Percentiles rank a stretch among this genome's conserved stretches.
These are phyloP conservation scores for Acrossocheilus fasciatus DNA, from an alignment of 2,797 vertebrate species.

Conservation along the genomic window DNA sequence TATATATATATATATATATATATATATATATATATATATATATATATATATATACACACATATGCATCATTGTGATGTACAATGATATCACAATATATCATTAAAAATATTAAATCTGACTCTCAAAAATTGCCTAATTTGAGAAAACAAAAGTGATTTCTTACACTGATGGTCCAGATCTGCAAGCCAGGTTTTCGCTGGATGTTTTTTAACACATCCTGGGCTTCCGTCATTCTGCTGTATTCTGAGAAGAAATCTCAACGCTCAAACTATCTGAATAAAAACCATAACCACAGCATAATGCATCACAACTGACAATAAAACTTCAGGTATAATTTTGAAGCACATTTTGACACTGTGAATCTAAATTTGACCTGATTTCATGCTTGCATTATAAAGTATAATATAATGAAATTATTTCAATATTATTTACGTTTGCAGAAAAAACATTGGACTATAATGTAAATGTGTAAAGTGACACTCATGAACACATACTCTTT, in stretches of 20 bases:
- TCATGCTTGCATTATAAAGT: neutral
- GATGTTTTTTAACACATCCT: slow-evolving; percentile 71
- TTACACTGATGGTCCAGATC: slow-evolving; percentile 93
- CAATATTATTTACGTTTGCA: neutral
- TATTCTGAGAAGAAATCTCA: slow-evolving; percentile 64
- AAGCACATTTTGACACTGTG: neutral
- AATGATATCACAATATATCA: too few species aligned
- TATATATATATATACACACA: too few species aligned
- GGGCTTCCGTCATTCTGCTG: slow-evolving; percentile 77
- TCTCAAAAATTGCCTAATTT: neutral
- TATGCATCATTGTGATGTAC: too few species aligned
- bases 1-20: too few species aligned
- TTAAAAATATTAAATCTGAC: neutral
- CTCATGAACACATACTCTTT: neutral
- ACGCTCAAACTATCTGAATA: neutral
- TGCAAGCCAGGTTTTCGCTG: slow-evolving; percentile 85
- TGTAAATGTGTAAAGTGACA: neutral
- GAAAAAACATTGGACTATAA: neutral
- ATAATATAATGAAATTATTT: neutral
- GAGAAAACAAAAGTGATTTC: slow-evolving; percentile 43
- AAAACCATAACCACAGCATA: neutral
- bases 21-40: too few species aligned
- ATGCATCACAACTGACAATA: neutral
- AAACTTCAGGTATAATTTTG: too few species aligned
- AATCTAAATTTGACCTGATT: neutral